Conservation (phyloP, 2,888 invertebrate genomes). For the Phortica magna region DNA sequence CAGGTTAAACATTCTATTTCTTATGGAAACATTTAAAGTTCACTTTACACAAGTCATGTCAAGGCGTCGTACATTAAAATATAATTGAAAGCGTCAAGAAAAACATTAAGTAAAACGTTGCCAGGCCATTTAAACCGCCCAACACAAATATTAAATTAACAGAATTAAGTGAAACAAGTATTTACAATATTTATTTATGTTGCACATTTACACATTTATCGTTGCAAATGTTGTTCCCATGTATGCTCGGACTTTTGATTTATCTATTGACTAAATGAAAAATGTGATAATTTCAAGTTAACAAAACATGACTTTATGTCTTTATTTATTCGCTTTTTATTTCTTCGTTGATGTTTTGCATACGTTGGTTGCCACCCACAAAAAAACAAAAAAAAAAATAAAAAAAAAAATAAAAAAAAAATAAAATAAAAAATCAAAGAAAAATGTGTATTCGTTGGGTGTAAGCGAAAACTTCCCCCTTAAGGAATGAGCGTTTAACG, state of each 20-base stretch:
- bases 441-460: neutral
- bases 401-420: conserved; percentile 2
- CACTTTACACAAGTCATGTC: no score
- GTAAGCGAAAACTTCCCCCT: neutral
- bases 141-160: neutral
- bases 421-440: neutral
- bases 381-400: conserved; percentile 9
- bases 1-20: no score
- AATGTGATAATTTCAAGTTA: conserved; percentile 49
- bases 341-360: conserved; percentile 7
- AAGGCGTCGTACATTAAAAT: neutral
- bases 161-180: neutral
- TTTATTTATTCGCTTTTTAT: conserved; percentile 43
- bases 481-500: conserved; percentile 3
- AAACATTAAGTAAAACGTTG: neutral
- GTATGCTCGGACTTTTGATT: conserved; percentile 29
- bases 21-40: no score
- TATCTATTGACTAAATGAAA: conserved; percentile 44
- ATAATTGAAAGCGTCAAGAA: neutral
- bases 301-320: conserved; percentile 60
- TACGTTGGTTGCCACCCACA: conserved; percentile 25
- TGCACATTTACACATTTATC: neutral
- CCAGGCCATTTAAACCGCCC: neutral
- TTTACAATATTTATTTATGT: neutral
- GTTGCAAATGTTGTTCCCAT: conserved; percentile 30